phyloP scores from a whole-genome alignment of 2,797 vertebrate genomes.

The Siniperca undulata region DNA sequence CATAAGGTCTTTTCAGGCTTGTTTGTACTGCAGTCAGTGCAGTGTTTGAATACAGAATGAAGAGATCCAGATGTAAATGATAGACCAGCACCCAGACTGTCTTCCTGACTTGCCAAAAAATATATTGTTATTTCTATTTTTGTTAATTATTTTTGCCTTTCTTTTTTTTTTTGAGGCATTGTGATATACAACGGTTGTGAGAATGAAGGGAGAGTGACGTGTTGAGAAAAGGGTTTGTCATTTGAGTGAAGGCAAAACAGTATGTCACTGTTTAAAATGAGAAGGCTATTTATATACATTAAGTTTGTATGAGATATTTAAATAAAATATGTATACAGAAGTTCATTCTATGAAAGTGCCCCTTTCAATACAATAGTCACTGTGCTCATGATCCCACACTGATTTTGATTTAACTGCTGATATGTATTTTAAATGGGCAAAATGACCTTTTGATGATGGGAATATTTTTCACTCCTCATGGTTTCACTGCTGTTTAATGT shows the following conservation, averaged over 20 bases:
- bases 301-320: constrained; percentile 75
- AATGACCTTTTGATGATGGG: constrained; percentile 58
- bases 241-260: constrained; percentile 55
- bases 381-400: constrained; percentile 31
- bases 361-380: constrained; percentile 14
- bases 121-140: constrained; percentile 58
- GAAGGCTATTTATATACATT: constrained; percentile 74
- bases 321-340: constrained; percentile 51
- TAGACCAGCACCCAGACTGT: constrained; percentile 39
- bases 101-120: constrained; percentile 70
- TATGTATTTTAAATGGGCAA: constrained; percentile 62
- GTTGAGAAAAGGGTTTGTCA: constrained; percentile 54
- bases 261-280: constrained; percentile 51
- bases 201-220: constrained; percentile 74
- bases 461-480: constrained; percentile 59
- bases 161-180: constrained; percentile 45
- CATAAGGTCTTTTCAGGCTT: constrained; percentile 11
- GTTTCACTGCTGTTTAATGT: constrained; percentile 53
- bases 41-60: constrained; percentile 33
- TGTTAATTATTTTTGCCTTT: constrained; percentile 54
- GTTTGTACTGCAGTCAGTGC: constrained; percentile 40
- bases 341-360: constrained; percentile 32
- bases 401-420: constrained; percentile 62
- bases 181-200: constrained; percentile 53
- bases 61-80: constrained; percentile 27